phyloP scores from a whole-genome alignment of 2,113 vertebrate genomes.

The Psittacus erithacus region DNA sequence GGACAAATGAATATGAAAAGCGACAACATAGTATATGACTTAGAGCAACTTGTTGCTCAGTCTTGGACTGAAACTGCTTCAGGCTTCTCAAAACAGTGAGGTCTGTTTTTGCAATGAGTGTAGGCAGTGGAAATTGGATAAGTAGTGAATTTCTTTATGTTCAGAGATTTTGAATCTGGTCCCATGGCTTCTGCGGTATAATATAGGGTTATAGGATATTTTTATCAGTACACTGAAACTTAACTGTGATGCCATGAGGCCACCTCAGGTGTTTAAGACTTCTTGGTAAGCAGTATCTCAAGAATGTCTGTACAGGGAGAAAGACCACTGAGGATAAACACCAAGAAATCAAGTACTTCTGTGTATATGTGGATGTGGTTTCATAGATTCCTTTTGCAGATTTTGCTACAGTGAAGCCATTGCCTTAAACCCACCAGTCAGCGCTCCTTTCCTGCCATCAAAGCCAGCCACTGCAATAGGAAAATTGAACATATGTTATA shows the following conservation, averaged over 20 bases:
- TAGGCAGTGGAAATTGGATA: background rate
- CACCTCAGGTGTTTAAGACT: background rate
- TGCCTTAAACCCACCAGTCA: background rate
- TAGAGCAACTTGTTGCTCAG: background rate
- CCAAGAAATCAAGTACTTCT: background rate
- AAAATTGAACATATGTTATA: slow-evolving; percentile 16
- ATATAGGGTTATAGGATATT: background rate
- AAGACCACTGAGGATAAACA: background rate
- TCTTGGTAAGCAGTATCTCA: background rate
- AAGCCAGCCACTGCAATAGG: background rate
- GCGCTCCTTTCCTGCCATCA: background rate
- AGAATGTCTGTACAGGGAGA: background rate
- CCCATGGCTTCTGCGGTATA: background rate
- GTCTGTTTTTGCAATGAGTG: background rate
- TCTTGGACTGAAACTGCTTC: background rate
- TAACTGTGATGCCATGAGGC: background rate
- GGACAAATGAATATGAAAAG: background rate
- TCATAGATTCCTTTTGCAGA: background rate
- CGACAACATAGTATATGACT: background rate
- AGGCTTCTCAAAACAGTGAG: background rate
- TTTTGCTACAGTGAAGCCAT: background rate
- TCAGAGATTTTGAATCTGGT: background rate
- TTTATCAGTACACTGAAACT: background rate
- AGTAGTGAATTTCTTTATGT: background rate
- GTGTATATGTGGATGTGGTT: background rate